Evolutionary conservation across 2,113 vertebrate genomes (phyloP), one percentile per base, ranked within the genome.

Genomic region (Dissostichus mawsoni): DNA sequence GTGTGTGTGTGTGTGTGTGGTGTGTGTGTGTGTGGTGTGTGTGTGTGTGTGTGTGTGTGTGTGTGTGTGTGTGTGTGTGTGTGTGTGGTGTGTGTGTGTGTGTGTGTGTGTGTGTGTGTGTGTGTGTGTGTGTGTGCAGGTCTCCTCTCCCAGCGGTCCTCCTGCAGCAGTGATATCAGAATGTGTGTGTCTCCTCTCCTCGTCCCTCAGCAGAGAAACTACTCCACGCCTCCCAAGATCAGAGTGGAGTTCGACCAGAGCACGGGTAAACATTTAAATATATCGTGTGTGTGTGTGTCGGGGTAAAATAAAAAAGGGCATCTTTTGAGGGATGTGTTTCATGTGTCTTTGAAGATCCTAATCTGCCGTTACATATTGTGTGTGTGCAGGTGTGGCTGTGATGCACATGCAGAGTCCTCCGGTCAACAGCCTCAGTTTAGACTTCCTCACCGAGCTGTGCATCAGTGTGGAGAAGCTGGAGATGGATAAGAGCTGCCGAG

Each of bases 401-500:
- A 85, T 99, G 94, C 95, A 84, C 66, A 74, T 99, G 69, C 96
- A 95, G 92, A 97, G 84, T 56, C 97, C 96, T 2, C 98, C 98
- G 0, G 98, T 99, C 66, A 99, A 99, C 94, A 96, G 95, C 88
- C 92, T 99, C 17, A 97, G 95, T 85, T 81, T 99, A 83, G 97
- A 98, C 56, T 91, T 99, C 66, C 94, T 99, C 67, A 99, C 97
- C 0, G 98, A 99, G 90, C 77, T 99, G 3, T 80, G 86, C 82
- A 98, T 97, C 76, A 80, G 71, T 67, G 58, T 98, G 81, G 97
- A 99, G 89, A 99, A 99, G 85, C 95, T 99, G 82, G 97, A 99
- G 90, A 96, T 97, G 0, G 87, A 98, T 78, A 96, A 95, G 74
- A 90, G 91, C 81, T 96, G 97, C 93, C 86, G 96, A 1, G 98